Base-by-base conservation (phyloP, 2,888 invertebrate genomes). In the Meghimatium bilineatum region DNA sequence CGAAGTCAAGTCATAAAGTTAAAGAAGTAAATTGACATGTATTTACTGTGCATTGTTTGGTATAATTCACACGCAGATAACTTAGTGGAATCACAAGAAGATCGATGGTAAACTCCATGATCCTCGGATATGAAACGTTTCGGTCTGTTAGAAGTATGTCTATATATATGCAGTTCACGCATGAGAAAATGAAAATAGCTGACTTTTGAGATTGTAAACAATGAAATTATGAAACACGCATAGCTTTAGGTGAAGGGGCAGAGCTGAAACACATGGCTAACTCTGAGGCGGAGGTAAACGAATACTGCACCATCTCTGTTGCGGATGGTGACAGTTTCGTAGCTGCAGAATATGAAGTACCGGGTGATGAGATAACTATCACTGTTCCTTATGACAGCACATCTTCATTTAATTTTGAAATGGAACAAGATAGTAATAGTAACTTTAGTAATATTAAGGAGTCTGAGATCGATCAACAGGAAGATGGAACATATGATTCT, bases 141-240 rank as follows among this genome's bases (percentile, higher is more conserved):
- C 12, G 14, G 20, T 74, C n/a, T 32, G n/a, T 74, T 17, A 5
- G 5, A n/a, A n/a, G n/a, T n/a, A n/a, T n/a, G n/a, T n/a, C n/a
- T n/a, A n/a, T n/a, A n/a, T n/a, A n/a, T 44, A 5, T 8, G 12
- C 5, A 8, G 12, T 44, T 44, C 44, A 44, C 44, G 44, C 44
- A n/a, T n/a, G 29, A 66, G 66, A 29, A 29, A 20, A 60, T n/a
- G 76, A n/a, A 38, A 32, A 60, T 29, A 60, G 71, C 36, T 1
- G 6, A 17, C 44, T 66, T 69, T 34, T 60, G 67, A n/a, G n/a
- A 56, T 52, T 80, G 80, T 80, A 80, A 80, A 80, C 80, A 80
- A 56, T 80, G 52, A 52, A n/a, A 32, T n/a, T n/a, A 26, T 10
- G 26, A 34, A 69, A 29, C 17, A 36, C 12, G n/a, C n/a, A n/a